Conservation (phyloP, 1,140 invertebrate genomes). For the Marisa cornuarietis region DNA sequence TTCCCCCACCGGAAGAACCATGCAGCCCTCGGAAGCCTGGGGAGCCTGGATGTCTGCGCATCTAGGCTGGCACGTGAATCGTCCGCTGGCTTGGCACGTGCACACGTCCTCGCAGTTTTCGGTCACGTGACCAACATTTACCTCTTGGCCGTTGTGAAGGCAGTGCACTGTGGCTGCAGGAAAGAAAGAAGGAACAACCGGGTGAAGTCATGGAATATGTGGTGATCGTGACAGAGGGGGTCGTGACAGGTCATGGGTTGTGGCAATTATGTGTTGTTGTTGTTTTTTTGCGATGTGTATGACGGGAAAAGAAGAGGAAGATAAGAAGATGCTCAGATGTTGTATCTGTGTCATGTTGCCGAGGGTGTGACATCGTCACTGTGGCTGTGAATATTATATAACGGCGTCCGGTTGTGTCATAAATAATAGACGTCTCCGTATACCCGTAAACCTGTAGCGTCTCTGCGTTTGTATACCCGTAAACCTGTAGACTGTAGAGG, state of each 20-base stretch:
- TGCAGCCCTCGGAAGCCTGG: conserved; percentile 20
- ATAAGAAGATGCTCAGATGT: background rate
- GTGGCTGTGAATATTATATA: too few species aligned
- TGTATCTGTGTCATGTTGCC: background rate
- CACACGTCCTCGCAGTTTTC: conserved; percentile 35
- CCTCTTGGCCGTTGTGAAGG: conserved; percentile 17
- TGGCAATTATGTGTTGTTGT: background rate
- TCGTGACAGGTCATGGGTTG: background rate
- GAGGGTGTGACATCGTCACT: too few species aligned
- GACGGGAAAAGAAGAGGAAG: background rate
- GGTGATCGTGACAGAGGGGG: background rate
- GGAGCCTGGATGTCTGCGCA: conserved; percentile 21
- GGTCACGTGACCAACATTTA: conserved; percentile 26
- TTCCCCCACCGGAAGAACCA: background rate
- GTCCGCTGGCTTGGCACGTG: conserved; percentile 26
- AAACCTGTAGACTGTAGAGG: too few species aligned
- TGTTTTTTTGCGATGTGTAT: too few species aligned
- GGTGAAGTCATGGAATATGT: background rate
- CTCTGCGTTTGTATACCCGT: too few species aligned
- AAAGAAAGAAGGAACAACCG: background rate
- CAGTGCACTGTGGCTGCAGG: conserved; percentile 27
- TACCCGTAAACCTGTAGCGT: too few species aligned
- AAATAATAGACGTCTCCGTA: too few species aligned
- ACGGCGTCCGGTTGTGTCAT: too few species aligned
- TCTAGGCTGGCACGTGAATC: conserved; percentile 24